Conservation (phyloP, 2,888 invertebrate genomes). For the Geotrupes spiniger region DNA sequence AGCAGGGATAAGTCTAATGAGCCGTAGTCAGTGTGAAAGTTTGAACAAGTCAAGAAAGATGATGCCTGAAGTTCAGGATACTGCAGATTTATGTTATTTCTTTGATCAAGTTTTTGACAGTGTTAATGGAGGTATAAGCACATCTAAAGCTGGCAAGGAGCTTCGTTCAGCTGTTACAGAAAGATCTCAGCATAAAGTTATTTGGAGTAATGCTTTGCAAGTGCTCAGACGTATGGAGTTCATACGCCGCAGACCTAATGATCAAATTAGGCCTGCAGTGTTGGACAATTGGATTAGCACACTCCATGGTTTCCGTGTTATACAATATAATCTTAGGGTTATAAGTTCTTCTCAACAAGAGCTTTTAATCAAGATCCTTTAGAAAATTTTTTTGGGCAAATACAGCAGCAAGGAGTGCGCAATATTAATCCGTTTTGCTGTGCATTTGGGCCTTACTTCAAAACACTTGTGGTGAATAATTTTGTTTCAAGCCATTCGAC, state of each 20-base stretch:
- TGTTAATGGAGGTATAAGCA: neutral
- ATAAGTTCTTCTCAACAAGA: neutral
- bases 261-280: neutral
- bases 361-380: neutral
- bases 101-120: too few species aligned
- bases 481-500: too few species aligned
- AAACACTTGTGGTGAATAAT: too few species aligned
- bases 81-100: too few species aligned
- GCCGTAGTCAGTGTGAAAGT: too few species aligned
- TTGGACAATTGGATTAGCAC: too few species aligned
- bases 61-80: too few species aligned
- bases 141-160: neutral
- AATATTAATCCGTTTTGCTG: slow-evolving; percentile 14
- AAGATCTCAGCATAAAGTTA: neutral
- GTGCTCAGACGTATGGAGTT: neutral
- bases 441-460: too few species aligned
- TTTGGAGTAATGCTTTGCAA: neutral
- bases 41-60: too few species aligned
- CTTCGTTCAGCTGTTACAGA: neutral
- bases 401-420: neutral
- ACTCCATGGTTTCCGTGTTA: too few species aligned
- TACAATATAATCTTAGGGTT: neutral
- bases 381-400: too few species aligned
- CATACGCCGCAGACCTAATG: neutral
- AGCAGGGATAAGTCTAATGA: too few species aligned